A percentile compares a stretch with the other conserved stretches of the same genome.
Conservation (phyloP, 2,113 vertebrate species). For the Petrocephalus microphthalmus region DNA sequence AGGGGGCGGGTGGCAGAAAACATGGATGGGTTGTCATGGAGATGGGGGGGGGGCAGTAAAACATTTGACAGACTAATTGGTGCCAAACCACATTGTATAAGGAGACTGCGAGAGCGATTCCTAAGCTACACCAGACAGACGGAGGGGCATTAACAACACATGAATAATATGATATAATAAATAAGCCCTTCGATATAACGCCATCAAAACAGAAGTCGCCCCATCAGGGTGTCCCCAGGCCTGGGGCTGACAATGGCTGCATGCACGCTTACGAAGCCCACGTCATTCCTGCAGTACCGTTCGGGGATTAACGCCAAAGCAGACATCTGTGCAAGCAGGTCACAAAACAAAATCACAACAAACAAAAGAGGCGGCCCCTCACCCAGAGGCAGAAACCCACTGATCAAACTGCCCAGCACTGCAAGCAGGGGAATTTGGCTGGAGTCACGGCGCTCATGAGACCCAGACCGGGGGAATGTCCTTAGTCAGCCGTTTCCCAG, state of each 20-base stretch:
- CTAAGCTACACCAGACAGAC: neutral
- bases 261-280: neutral
- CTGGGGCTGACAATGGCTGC: neutral
- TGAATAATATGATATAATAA: too few species aligned
- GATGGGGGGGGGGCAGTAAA: neutral
- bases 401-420: neutral
- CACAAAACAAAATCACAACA: neutral
- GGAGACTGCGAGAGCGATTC: neutral
- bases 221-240: neutral
- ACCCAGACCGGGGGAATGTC: neutral
- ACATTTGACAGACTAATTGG: neutral
- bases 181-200: neutral
- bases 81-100: neutral
- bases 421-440: neutral
- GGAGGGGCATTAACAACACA: neutral
- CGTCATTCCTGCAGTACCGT: neutral
- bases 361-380: neutral
- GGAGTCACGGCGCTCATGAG: neutral
- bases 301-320: neutral
- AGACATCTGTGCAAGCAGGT: neutral
- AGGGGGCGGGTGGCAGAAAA: neutral
- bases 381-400: neutral
- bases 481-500: neutral
- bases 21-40: neutral
- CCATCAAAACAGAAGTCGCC: neutral